These are phyloP conservation scores for Gastrophysa polygoni DNA, from an alignment of 2,888 invertebrate genomes.

Conservation along the genomic window DNA sequence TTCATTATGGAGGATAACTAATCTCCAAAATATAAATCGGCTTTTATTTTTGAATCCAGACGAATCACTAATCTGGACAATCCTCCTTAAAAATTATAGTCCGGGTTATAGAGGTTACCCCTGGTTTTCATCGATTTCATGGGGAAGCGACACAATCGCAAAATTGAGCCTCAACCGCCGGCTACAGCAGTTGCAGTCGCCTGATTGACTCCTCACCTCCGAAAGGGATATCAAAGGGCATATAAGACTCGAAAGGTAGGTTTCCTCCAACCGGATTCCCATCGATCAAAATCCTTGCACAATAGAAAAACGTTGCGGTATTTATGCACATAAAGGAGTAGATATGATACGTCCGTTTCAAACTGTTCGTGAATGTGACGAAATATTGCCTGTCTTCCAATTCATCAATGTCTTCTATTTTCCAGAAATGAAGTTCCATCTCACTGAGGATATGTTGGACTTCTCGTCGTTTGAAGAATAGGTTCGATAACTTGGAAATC, in stretches of 20 bases:
- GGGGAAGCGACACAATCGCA: too few relatives aligned
- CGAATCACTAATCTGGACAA: too few relatives aligned
- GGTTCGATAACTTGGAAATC: background rate
- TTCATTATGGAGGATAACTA: too few relatives aligned
- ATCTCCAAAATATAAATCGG: too few relatives aligned
- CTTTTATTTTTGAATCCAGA: too few relatives aligned
- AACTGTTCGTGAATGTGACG: background rate
- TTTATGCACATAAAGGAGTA: background rate
- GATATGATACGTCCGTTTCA: background rate
- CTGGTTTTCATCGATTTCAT: too few relatives aligned
- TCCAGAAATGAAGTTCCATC: slow-evolving; percentile 2
- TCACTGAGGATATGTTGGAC: background rate
- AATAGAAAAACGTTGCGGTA: background rate
- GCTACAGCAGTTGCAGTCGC: too few relatives aligned
- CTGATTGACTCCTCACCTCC: too few relatives aligned
- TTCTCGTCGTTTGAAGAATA: background rate
- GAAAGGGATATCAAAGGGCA: background rate
- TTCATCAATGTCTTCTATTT: slow-evolving; percentile 4
- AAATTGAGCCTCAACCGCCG: too few relatives aligned
- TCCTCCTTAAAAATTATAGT: too few relatives aligned
- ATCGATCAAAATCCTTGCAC: slow-evolving; percentile 1
- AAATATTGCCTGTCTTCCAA: background rate
- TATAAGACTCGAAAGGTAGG: slow-evolving; percentile 6
- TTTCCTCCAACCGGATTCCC: background rate
- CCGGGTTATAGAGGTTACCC: too few relatives aligned